Conservation (phyloP, 92 coral and sea anemone species). For the Scolanthus callimorphus region DNA sequence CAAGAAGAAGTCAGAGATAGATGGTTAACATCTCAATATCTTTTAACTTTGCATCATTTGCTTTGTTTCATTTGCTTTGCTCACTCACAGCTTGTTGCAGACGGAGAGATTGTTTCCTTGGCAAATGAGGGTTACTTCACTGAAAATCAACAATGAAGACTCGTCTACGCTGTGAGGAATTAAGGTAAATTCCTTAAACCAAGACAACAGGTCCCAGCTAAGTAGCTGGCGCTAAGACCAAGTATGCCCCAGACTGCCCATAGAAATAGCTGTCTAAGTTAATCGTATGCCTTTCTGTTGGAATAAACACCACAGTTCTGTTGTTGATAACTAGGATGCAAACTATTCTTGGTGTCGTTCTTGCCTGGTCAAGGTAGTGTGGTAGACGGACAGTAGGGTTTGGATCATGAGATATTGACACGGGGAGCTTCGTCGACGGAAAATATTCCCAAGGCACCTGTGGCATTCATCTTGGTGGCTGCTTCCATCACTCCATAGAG, state of each 20-base stretch:
- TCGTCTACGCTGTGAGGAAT: constrained; percentile 18
- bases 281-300: not conserved
- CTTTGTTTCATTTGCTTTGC: too few relatives aligned
- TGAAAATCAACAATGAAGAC: constrained; percentile 19
- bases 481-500: not conserved
- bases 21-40: too few relatives aligned
- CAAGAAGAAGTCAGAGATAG: too few relatives aligned
- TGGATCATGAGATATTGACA: constrained; percentile 12
- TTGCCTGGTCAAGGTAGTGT: constrained; percentile 14
- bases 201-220: constrained; percentile 12
- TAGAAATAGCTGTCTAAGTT: constrained; percentile 28
- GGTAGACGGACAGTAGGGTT: constrained; percentile 22
- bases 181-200: constrained; percentile 11
- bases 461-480: not conserved
- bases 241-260: constrained; percentile 25
- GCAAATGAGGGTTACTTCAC: too few relatives aligned
- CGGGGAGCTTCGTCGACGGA: not conserved
- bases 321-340: constrained; percentile 9
- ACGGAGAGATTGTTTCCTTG: too few relatives aligned
- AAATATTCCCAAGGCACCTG: not conserved
- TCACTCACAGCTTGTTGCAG: too few relatives aligned
- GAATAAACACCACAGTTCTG: constrained; percentile 26
- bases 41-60: too few relatives aligned
- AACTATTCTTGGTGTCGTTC: constrained; percentile 6
- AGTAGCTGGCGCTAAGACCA: constrained; percentile 17